Base-by-base conservation (phyloP, 2,113 vertebrate genomes). In the Percopsis transmontana region DNA sequence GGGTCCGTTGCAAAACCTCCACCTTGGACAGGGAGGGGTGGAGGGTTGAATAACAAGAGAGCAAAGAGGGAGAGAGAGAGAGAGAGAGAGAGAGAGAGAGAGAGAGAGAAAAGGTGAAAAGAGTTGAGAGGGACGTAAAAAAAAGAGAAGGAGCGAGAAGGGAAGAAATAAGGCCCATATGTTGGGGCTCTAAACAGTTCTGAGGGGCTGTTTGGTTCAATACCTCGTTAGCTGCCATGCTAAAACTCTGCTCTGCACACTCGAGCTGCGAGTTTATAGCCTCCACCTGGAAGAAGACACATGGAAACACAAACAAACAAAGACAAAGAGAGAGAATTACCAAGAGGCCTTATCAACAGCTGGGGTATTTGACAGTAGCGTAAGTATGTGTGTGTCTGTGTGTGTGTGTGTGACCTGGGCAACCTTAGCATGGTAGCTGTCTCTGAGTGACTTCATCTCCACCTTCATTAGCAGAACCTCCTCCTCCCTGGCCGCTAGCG, bases 401-500 rank as follows among this genome's bases (percentile, higher is more conserved):
- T n/a, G 62, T 53, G 45, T 45, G 27, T 48, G 27, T 45, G 53
- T 33, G 44, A 92, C 91, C 89, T 92, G 87, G 64, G 78, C 63
- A 14, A 65, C 68, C 1, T 90, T 86, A 2, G 76, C 81, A 24
- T 79, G 84, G 70, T 89, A 85, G 62, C 83, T 90, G 48, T 92
- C 87, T 51, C 83, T 91, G 44, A 94, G 69, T 21, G 90, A 71
- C 2, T 80, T 50, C 77, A 94, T 77, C 62, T 93, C 91, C 62
- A 89, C 86, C 73, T 91, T 93, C 72, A 91, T 84, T 1, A 86
- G 80, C 62, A 85, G 76, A 65, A 92, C 70, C 64, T 94, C 91
- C 3, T 91, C 74, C 6, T 94, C 92, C 51, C 57, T 84, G 5
- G 42, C 19, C 1, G 87, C 85, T 80, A 94, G 84, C 50, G 83